A percentile compares a stretch with the other conserved stretches of the same genome.
These are phyloP conservation scores for Phaethornis superciliosus DNA, from an alignment of 2,113 vertebrate species.

Conservation along the genomic window DNA sequence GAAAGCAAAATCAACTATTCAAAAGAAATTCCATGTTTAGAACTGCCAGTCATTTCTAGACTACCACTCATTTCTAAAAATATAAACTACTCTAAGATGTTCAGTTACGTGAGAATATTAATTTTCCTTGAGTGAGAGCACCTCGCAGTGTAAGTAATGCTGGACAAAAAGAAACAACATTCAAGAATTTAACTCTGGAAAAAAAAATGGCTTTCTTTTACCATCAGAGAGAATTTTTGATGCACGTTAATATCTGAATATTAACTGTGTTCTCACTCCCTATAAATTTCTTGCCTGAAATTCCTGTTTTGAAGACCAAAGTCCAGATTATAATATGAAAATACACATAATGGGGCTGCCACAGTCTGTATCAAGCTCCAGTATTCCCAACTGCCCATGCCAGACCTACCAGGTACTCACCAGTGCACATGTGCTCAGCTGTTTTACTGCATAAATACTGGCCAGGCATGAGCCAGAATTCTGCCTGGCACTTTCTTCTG, in stretches of 20 bases:
- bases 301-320: neutral
- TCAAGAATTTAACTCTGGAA: neutral
- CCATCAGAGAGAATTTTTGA: neutral
- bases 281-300: neutral
- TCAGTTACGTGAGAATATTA: neutral
- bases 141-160: neutral
- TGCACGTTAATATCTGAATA: neutral
- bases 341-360: neutral
- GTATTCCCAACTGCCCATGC: fast-evolving
- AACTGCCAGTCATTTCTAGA: neutral
- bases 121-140: neutral
- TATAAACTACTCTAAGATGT: neutral
- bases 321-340: neutral
- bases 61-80: neutral
- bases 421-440: fast-evolving
- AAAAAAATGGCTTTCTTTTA: neutral
- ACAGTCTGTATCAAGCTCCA: no score
- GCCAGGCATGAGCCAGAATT: neutral
- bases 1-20: neutral
- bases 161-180: neutral
- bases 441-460: neutral
- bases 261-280: neutral
- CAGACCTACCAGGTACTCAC: neutral
- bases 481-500: fast-evolving
- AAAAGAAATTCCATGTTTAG: neutral